phyloP scores from a whole-genome alignment of 2,113 vertebrate species.

The Bombycilla garrulus region DNA sequence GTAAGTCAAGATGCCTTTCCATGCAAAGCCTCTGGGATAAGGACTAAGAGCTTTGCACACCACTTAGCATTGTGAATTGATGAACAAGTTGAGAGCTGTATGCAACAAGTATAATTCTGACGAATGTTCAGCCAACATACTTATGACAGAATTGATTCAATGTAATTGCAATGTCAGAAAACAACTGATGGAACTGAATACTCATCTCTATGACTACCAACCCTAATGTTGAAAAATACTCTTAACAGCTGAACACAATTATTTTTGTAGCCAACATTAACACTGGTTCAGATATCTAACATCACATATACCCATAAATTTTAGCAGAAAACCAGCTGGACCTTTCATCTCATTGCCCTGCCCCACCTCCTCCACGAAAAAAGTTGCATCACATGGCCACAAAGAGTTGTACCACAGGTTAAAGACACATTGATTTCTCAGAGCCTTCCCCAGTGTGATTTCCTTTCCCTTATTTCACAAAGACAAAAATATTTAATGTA shows the following conservation, averaged over 20 bases:
- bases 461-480: not conserved
- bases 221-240: not conserved
- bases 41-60: not conserved
- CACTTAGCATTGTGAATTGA: not conserved
- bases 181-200: not conserved
- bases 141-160: not conserved
- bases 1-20: not conserved
- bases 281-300: not conserved
- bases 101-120: constrained; percentile 8
- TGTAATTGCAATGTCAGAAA: not conserved
- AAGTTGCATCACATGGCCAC: not conserved
- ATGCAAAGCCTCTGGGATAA: not conserved
- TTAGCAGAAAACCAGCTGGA: not conserved
- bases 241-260: not conserved
- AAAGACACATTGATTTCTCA: not conserved
- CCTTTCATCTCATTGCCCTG: not conserved
- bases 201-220: not conserved
- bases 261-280: not conserved
- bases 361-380: not conserved
- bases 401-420: not conserved
- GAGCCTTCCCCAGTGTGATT: not conserved
- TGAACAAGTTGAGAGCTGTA: not conserved
- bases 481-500: not conserved
- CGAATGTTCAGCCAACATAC: not conserved
- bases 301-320: not conserved